A percentile compares a stretch with the other conserved stretches of the same genome.
Conservation (phyloP, 2,113 vertebrate genomes). For the Anthoscopus minutus region DNA sequence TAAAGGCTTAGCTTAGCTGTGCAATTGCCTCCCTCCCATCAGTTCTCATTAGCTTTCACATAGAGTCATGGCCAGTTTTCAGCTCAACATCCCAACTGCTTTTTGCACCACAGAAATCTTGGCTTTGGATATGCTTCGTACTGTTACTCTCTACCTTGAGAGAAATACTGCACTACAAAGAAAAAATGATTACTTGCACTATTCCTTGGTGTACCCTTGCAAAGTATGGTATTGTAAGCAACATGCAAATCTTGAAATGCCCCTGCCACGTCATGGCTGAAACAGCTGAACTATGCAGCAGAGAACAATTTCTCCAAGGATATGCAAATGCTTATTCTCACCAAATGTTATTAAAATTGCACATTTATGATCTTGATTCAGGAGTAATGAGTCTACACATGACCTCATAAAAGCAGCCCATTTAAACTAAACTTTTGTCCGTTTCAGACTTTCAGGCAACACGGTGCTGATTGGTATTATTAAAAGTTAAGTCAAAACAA, state of each 20-base stretch:
- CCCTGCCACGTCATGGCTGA: neutral
- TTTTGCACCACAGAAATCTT: neutral
- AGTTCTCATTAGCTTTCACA: neutral
- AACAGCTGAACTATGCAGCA: neutral
- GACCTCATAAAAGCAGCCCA: conserved; percentile 41
- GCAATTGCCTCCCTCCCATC: neutral
- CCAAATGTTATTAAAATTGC: conserved; percentile 5
- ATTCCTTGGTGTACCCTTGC: neutral
- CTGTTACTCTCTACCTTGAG: neutral
- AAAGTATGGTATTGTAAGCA: neutral
- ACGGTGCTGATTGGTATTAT: conserved; percentile 37
- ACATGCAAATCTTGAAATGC: neutral
- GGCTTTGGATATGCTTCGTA: neutral
- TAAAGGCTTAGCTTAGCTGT: neutral
- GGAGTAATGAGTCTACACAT: conserved; percentile 40
- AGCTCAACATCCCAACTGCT: neutral
- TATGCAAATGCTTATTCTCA: neutral
- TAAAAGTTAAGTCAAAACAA: conserved; percentile 52
- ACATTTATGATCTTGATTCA: conserved; percentile 35
- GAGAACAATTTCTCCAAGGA: neutral
- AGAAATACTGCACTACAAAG: neutral
- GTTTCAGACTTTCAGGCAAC: conserved; percentile 60
- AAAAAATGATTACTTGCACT: neutral
- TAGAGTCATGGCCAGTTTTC: neutral
- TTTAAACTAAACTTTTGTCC: conserved; percentile 47